phyloP scores from a whole-genome alignment of 2,888 invertebrate species.

The Hermaeophaga mercurialis region DNA sequence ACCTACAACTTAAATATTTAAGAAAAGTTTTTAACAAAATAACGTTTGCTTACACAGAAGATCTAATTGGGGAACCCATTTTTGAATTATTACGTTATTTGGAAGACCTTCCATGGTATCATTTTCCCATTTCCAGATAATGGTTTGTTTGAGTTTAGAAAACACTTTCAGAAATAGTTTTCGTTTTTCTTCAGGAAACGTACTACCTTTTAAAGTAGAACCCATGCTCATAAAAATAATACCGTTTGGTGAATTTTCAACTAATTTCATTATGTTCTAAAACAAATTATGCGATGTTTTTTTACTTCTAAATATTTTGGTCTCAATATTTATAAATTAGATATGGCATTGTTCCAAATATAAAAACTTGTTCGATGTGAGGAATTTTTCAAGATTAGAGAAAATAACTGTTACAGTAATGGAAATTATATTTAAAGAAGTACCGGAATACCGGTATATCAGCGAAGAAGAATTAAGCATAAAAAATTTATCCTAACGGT shows the following conservation, averaged over 20 bases:
- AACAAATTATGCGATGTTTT: no score
- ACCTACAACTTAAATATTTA: constrained; percentile 62
- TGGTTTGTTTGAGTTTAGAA: constrained; percentile 66
- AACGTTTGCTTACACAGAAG: constrained; percentile 68
- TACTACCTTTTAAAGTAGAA: constrained; percentile 70
- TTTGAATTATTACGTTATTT: constrained; percentile 66
- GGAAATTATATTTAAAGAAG: no score
- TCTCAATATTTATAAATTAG: no score
- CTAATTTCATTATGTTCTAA: constrained; percentile 66
- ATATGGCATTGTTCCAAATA: no score
- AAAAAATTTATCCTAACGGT: no score
- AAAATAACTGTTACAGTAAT: no score
- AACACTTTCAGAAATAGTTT: constrained; percentile 67
- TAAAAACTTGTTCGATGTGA: no score
- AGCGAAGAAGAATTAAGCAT: no score
- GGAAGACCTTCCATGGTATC: constrained; percentile 63
- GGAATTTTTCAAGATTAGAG: no score
- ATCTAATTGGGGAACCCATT: constrained; percentile 80
- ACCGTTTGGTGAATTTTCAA: constrained; percentile 69
- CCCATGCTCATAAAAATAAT: constrained; percentile 80
- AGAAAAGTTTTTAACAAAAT: not conserved
- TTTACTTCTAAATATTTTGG: no score
- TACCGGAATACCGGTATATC: no score
- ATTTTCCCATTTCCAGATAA: constrained; percentile 82
- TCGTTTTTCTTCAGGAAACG: constrained; percentile 65